Evolutionary conservation across 2,797 vertebrate genomes (phyloP), one percentile per base, ranked within the genome.

Genomic region (Channa striata): DNA sequence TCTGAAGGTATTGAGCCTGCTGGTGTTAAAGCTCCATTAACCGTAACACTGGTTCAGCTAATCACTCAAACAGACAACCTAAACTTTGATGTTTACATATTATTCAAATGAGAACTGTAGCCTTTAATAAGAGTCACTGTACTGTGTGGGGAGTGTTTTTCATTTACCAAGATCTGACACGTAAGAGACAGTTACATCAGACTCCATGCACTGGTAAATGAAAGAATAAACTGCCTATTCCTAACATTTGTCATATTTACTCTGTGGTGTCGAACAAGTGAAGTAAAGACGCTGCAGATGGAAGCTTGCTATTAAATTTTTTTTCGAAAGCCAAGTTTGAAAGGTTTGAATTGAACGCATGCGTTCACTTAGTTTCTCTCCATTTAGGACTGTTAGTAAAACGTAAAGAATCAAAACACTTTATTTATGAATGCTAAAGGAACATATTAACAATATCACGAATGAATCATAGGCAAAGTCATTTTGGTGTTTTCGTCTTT

Each of bases 141-240:
- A 43, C 65, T 78, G 57, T 11, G 64, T 16, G 3, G 46, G 64
- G 47, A 72, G 62, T 49, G 62, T 65, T 71, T 78, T 83, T 72
- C 54, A 57, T 70, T 74, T 34, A 72, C 48, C 34, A 57, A 77
- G 65, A 75, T 81, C 57, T 40, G 64, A 73, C 78, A 77, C 78
- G 63, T 65, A 20, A 54, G 82, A 75, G 78, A 80, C 20, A 30
- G 69, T 81, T 79, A 71, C 80, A 76, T 78, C 81, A 76, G 56
- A 64, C 48, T 62, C 61, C 60, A 25, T 61, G 71, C 54, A 36
- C 47, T 80, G 59, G 62, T 75, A 73, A 76, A 72, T 75, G 59
- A 81, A 75, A 80, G 69, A 71, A 54, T 52, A 73, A 30, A 44
- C 76, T 68, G 62, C 74, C 72, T 62, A 66, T 77, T 61, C 57